Percentiles rank a stretch among this genome's conserved stretches.
Evolutionary conservation across 2,888 invertebrate genomes (phyloP).

Genomic region (Mythimna albipuncta): DNA sequence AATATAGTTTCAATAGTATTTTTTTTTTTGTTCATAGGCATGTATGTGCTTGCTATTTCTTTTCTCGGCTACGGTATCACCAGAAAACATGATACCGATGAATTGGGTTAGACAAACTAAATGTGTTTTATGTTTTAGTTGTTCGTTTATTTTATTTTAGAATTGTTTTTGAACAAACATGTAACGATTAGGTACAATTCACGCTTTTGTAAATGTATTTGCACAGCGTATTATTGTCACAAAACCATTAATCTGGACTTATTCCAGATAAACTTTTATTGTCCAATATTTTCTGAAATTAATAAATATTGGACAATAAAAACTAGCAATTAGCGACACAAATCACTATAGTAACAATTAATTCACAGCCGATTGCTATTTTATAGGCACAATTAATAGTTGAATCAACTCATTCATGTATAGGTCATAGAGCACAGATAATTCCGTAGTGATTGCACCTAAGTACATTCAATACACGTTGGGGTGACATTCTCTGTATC

Average conservation of each 20-base stretch:
- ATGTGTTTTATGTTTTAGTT: slow-evolving; percentile 32
- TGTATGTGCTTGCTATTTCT: slow-evolving; percentile 83
- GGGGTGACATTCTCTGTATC: slow-evolving; percentile 52
- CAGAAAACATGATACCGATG: slow-evolving; percentile 81
- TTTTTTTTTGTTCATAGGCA: slow-evolving; percentile 78
- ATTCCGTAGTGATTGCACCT: slow-evolving; percentile 53
- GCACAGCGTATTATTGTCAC: slow-evolving; percentile 40
- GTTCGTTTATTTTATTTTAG: slow-evolving; percentile 45
- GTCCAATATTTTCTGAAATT: slow-evolving; percentile 27
- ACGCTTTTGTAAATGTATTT: slow-evolving; percentile 52
- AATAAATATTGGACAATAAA: slow-evolving; percentile 46
- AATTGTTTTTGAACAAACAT: slow-evolving; percentile 38
- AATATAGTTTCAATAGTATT: neutral
- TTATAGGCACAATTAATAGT: slow-evolving; percentile 40
- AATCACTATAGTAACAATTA: slow-evolving; percentile 43
- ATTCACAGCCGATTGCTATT: slow-evolving; percentile 31
- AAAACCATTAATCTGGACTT: slow-evolving; percentile 39
- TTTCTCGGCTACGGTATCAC: slow-evolving; percentile 82
- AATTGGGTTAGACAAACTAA: slow-evolving; percentile 80
- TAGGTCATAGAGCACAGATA: slow-evolving; percentile 59
- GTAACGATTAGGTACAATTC: slow-evolving; percentile 42
- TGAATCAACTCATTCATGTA: slow-evolving; percentile 56
- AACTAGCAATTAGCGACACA: slow-evolving; percentile 31
- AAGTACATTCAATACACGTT: slow-evolving; percentile 36
- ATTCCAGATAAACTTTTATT: slow-evolving; percentile 32